These are phyloP conservation scores for Euwallacea fornicatus DNA, from an alignment of 1,140 invertebrate species.

Conservation along the genomic window DNA sequence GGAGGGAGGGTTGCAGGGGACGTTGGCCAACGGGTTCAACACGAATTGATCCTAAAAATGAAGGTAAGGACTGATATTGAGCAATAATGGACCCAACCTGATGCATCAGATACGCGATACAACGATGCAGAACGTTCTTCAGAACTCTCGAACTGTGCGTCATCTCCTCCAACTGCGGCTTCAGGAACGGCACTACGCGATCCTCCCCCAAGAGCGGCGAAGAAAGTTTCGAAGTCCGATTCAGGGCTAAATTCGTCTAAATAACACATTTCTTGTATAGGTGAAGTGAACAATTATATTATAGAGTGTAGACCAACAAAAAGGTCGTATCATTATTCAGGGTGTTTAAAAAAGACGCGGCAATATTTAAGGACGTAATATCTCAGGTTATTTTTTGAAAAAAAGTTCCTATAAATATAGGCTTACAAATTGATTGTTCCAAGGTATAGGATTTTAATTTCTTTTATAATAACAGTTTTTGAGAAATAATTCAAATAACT, in stretches of 20 bases:
- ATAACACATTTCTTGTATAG: slow-evolving; percentile 5
- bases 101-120: slow-evolving; percentile 71
- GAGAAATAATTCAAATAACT: no score
- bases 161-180: slow-evolving; percentile 68
- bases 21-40: slow-evolving; percentile 66
- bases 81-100: slow-evolving; percentile 30
- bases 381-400: no score
- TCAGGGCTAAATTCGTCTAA: slow-evolving; percentile 67
- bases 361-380: no score
- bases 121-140: slow-evolving; percentile 63
- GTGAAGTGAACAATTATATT: not conserved
- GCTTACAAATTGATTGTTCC: no score
- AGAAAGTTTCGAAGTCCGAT: slow-evolving; percentile 67
- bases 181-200: slow-evolving; percentile 67
- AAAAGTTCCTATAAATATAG: no score
- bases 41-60: slow-evolving; percentile 60
- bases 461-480: no score
- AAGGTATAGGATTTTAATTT: no score
- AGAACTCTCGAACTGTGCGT: slow-evolving; percentile 62
- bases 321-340: no score
- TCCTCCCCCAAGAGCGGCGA: slow-evolving; percentile 72
- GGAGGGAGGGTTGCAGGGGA: slow-evolving; percentile 69
- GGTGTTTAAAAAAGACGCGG: no score
- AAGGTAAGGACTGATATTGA: not conserved
- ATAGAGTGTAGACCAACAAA: no score